phyloP scores from a whole-genome alignment of 2,888 invertebrate genomes.

The Hoplodrina blanda region DNA sequence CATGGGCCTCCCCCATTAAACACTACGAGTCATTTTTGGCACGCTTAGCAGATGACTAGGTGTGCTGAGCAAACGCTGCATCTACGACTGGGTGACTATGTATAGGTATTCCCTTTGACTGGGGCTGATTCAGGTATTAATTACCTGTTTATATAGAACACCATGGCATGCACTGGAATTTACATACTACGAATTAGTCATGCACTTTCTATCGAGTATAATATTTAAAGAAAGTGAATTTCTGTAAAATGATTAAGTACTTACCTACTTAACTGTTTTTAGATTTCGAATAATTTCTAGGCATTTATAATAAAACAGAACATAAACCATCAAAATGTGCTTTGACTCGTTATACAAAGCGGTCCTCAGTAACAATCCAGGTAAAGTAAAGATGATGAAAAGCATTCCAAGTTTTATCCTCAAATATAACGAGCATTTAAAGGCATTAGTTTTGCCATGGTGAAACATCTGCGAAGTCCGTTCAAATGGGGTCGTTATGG shows the following conservation, averaged over 20 bases:
- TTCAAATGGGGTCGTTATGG: slow-evolving; percentile 40
- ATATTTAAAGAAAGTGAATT: slow-evolving; percentile 8
- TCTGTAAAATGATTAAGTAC: background rate
- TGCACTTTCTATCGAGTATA: background rate
- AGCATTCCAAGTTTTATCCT: slow-evolving; percentile 41
- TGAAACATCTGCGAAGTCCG: slow-evolving; percentile 28
- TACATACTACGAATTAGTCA: slow-evolving; percentile 2
- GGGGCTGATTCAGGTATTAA: background rate
- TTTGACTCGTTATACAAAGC: background rate
- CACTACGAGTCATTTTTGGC: slow-evolving; percentile 28
- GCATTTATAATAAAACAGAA: background rate
- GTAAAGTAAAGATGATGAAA: slow-evolving; percentile 32
- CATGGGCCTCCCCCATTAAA: slow-evolving; percentile 30
- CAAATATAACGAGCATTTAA: slow-evolving; percentile 41
- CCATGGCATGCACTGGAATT: background rate
- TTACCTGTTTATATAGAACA: slow-evolving; percentile 5
- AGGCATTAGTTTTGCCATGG: slow-evolving; percentile 38
- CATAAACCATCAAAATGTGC: too few species aligned
- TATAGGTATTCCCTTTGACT: background rate
- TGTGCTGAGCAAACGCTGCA: background rate
- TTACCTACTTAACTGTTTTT: background rate
- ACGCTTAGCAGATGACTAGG: slow-evolving; percentile 13
- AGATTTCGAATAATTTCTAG: slow-evolving; percentile 4
- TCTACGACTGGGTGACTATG: background rate
- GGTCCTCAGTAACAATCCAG: slow-evolving; percentile 2